Evolutionary conservation across 92 coral and sea anemone species (phyloP), one percentile per base, ranked within the genome.

Genomic region (Metridium senile): DNA sequence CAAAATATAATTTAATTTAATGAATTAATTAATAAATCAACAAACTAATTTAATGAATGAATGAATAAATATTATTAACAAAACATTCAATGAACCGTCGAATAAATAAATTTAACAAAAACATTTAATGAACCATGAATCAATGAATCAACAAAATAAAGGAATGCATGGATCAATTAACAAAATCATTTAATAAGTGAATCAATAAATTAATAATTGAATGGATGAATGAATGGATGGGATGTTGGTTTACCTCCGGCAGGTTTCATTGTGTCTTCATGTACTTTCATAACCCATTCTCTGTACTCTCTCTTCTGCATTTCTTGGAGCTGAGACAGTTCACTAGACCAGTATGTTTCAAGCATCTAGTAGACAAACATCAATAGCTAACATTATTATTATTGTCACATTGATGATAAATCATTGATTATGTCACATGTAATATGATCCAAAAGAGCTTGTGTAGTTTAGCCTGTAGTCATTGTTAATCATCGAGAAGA

Each of bases 301-400:
- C 94, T 82, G 72, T 95, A 95, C 43, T 95, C 99, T 61, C 97
- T 62, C 52, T 86, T 93, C 57, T 95, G 99, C 87, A 87, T 81
- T 79, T 95, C 99, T 63, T 95, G 99, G 1, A 92, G 93, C 47
- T 92, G 97, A 17, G 99, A 95, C 74, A 95, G 78, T 77, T 88
- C 99, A 76, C 99, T 95, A 0, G 99, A 95, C 99, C 99, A 95
- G 80, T 91, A 90, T 46, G 97, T 92, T 32, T 90, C 92, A 52
- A 95, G 81, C 99, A 95, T 92, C 99, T 95, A n/a, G n/a, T n/a
- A n/a, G n/a, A 80, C 33, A 53, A 31, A 64, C 16, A 25, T 30
- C n/a, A n/a, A 34, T 54, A 22, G 13, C 6, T 39, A 39, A 4
- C n/a, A n/a, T n/a, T n/a, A n/a, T n/a, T n/a, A n/a, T n/a, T n/a